Evolutionary conservation across 2,888 invertebrate species (phyloP).

Genomic region (Brachylomia viminalis): DNA sequence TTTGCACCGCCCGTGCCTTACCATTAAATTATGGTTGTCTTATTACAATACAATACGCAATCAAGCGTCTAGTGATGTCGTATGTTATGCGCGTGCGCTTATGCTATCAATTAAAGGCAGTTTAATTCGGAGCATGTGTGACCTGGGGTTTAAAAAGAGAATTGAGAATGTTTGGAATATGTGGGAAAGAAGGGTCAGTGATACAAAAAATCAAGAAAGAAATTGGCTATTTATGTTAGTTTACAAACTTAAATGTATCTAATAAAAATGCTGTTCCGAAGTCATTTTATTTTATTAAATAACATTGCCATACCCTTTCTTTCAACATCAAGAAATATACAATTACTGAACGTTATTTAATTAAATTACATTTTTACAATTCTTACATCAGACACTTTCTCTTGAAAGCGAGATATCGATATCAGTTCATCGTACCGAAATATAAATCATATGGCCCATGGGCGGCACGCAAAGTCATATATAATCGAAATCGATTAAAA

Average conservation of each 20-base stretch:
- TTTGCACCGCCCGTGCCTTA: conserved; percentile 60
- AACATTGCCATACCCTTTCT: conserved; percentile 16
- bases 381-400: conserved; percentile 67
- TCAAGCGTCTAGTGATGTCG: conserved; percentile 74
- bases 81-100: conserved; percentile 43
- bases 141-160: conserved; percentile 18
- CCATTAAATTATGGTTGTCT: conserved; percentile 69
- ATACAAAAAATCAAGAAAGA: too few relatives aligned
- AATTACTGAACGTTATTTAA: conserved; percentile 54
- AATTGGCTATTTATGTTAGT: too few relatives aligned
- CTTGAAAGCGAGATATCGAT: conserved; percentile 48
- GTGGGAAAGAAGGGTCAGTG: not conserved
- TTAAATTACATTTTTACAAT: conserved; percentile 58
- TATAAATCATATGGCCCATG: conserved; percentile 75
- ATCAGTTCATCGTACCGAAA: conserved; percentile 46
- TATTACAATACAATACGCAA: conserved; percentile 87
- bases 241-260: not conserved
- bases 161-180: not conserved
- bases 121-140: conserved; percentile 61
- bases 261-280: not conserved
- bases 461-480: conserved; percentile 80
- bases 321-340: conserved; percentile 31
- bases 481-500: conserved; percentile 84
- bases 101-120: conserved; percentile 48
- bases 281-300: conserved; percentile 17